Base-by-base conservation (phyloP, 2,888 invertebrate species). In the Hipparchia sbordonii region DNA sequence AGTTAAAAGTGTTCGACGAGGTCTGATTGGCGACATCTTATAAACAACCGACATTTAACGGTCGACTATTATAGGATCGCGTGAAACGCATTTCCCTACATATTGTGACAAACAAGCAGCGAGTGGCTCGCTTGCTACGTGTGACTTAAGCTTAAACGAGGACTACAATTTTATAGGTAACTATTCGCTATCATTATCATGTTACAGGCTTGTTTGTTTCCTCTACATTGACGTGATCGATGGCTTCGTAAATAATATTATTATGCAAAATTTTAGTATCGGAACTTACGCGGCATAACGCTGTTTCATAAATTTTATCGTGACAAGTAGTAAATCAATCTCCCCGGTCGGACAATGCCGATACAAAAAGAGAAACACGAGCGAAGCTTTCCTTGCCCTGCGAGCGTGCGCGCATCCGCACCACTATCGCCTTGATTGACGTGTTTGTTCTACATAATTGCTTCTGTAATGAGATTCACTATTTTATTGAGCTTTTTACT, bases 251-350 rank as follows among this genome's bases (percentile, higher is more conserved):
- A 75, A 78, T 77, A 77, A 74, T 69, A 81, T 80, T 82, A 81
- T 84, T 85, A 83, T 84, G 88, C 87, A 84, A 82, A 87, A 86
- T 87, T 87, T 85, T 84, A 80, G 81, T 81, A 81, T 81, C 76
- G 63, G 68, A 71, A 71, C 69, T 52, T 67, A 56, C 57, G 57
- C 46, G 68, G 74, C 65, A 54, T 80, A 79, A 69, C 68, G 73
- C 73, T 74, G 68, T 74, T 78, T 73, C 77, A 77, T 77, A 77
- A 75, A 78, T 77, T n/a, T n/a, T 75, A 76, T 76, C 74, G 75
- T 76, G 78, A 78, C 77, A 75, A 70, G 79, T 77, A 75, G 78
- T 79, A 78, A 79, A 79, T 79, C 79, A 79, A 78, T 77, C 67
- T 68, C 48, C 12, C 56, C 60, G 68, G 74, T 75, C 77, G 80